Conservation (phyloP, 2,113 vertebrate species). For the Delphinapterus leucas region DNA sequence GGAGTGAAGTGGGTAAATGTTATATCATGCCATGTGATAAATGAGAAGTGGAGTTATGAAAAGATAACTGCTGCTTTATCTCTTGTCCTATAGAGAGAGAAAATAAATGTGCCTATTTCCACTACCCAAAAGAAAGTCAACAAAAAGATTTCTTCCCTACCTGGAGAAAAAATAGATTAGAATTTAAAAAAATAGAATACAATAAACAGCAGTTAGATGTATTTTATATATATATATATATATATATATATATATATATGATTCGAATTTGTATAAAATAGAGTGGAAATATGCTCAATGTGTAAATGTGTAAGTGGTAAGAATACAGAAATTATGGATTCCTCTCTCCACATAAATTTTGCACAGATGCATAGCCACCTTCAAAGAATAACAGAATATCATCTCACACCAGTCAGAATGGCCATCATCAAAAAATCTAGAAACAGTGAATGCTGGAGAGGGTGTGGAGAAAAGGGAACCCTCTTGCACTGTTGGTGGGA, state of each 20-base stretch:
- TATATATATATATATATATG: background rate
- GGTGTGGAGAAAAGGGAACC: too few species aligned
- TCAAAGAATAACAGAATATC: background rate
- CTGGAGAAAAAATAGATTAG: background rate
- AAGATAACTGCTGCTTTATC: background rate
- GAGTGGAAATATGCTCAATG: background rate
- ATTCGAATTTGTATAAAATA: background rate
- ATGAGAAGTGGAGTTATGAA: background rate
- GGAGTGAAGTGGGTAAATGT: background rate
- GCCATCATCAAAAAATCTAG: too few species aligned
- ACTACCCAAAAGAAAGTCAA: background rate
- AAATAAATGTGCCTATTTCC: conserved; percentile 12
- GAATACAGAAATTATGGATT: background rate
- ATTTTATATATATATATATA: background rate
- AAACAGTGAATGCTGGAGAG: too few species aligned
- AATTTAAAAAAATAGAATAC: background rate
- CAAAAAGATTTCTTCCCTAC: background rate
- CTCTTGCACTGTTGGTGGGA: too few species aligned
- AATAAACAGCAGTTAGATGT: background rate
- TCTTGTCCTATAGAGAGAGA: background rate
- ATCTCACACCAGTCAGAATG: too few species aligned
- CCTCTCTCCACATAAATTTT: background rate
- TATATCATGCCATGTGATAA: background rate
- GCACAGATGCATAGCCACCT: background rate
- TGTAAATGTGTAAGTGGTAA: background rate